These are phyloP conservation scores for Mohoua ochrocephala DNA, from an alignment of 2,113 vertebrate genomes.

Conservation along the genomic window DNA sequence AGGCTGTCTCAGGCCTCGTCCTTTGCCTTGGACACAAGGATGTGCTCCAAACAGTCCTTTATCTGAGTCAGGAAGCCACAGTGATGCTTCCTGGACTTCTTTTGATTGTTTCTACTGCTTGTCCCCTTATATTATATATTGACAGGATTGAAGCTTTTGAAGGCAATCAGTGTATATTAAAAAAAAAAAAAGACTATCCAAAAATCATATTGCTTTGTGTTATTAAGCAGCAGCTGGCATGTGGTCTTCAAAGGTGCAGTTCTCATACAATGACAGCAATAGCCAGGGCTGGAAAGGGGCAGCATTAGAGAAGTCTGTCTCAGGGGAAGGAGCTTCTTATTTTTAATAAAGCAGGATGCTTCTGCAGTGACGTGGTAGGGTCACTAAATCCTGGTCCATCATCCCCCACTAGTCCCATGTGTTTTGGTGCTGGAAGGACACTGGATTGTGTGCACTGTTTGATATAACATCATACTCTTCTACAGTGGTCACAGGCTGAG, in stretches of 20 bases:
- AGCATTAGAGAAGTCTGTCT: not conserved
- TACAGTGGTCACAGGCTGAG: not conserved
- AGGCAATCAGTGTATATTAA: not conserved
- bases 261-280: not conserved
- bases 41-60: not conserved
- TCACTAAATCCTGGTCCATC: not conserved
- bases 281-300: not conserved
- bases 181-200: not conserved
- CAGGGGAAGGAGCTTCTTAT: not conserved
- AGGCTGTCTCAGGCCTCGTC: not conserved
- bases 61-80: fast-evolving
- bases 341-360: not conserved
- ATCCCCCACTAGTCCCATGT: fast-evolving
- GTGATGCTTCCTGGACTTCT: not conserved
- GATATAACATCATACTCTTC: not conserved
- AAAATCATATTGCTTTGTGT: not conserved
- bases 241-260: not conserved
- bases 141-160: not conserved
- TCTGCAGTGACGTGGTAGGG: not conserved
- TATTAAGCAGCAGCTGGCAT: not conserved
- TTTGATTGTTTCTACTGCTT: not conserved
- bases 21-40: not conserved
- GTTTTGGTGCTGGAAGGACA: not conserved
- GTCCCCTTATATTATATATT: not conserved
- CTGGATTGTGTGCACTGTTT: not conserved